Evolutionary conservation across 1,140 invertebrate species (phyloP), one percentile per base, ranked within the genome.

Genomic region (Tetramorium parvispinum): DNA sequence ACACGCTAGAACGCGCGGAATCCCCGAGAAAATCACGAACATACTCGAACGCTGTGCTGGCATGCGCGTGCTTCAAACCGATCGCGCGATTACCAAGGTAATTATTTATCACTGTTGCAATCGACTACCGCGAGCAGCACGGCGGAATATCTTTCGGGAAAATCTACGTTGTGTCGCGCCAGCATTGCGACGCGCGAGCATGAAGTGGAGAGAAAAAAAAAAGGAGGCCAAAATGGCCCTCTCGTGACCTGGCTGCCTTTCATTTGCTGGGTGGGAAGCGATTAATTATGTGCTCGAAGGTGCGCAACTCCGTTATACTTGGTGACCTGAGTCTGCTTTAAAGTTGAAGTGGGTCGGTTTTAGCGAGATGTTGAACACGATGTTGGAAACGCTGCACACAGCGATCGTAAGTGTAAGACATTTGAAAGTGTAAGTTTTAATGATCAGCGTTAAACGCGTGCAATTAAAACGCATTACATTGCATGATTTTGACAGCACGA

Each of bases 71-170:
- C 49, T 59, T 73, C 68, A 32, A 77, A 68, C 40, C 57, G 76
- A 89, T 89, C 86, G 81, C 51, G 66, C 78, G 85, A 90, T 90
- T 87, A 81, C 77, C 77, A 66, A 49, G 24, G 85, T 79, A 71
- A 87, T 79, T 89, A 89, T 90, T 89, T 90, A 90, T 90, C 88
- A 82, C 8, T n/a, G n/a, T 5, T 32, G 32, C 27, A 57, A 90
- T 89, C 89, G 85, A 77, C 68, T 37, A 59, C 37, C 66, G 49
- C 59, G 78, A 61, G 81, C 75, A 73, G 65, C 63, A 46, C 77
- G n/a, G 73, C 37, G 18, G 37, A 59, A 18, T 90, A 89, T 90
- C 85, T 46, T 46, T 21, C 75, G 32, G 8, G 27, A 75, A 57
- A 79, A 89, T 79, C 88, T 85, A 37, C 27, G 32, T 40, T 73